Evolutionary conservation across 2,888 invertebrate genomes (phyloP).

Genomic region (Drosophila gaucha): DNA sequence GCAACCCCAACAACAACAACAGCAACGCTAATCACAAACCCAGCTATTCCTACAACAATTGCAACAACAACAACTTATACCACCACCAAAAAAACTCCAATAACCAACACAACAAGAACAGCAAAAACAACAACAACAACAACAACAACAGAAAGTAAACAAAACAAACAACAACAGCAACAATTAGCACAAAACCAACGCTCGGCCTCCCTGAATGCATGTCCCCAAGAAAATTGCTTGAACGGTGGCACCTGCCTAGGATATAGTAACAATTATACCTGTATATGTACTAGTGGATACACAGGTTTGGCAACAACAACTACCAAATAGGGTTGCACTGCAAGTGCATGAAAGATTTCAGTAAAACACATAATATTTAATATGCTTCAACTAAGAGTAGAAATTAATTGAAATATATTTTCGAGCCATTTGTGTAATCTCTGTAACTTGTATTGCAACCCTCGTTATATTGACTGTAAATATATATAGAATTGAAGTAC

Average conservation of each 20-base stretch:
- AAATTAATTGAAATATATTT: neutral
- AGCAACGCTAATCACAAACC: constrained; percentile 43
- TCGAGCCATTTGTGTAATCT: neutral
- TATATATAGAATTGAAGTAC: constrained; percentile 35
- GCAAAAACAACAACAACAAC: constrained; percentile 23
- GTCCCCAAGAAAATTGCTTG: constrained; percentile 87
- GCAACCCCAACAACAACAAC: constrained; percentile 43
- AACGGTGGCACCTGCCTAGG: constrained; percentile 90
- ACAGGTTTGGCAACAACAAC: constrained; percentile 86
- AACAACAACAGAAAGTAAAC: constrained; percentile 47
- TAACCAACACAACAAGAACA: constrained; percentile 38
- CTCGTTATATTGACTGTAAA: constrained; percentile 57
- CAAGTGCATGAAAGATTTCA: constrained; percentile 21
- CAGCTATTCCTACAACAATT: constrained; percentile 46
- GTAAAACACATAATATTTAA: neutral
- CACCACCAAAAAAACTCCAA: constrained; percentile 45
- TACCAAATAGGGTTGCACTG: constrained; percentile 45
- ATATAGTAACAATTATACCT: constrained; percentile 88
- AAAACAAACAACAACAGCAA: constrained; percentile 43
- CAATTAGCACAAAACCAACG: constrained; percentile 73
- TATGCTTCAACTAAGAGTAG: neutral
- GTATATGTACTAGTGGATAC: constrained; percentile 89
- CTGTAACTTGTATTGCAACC: constrained; percentile 64
- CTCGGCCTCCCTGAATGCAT: constrained; percentile 84
- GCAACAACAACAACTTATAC: constrained; percentile 49